Conservation (phyloP, 2,888 invertebrate genomes). For the Acronicta leporina region DNA sequence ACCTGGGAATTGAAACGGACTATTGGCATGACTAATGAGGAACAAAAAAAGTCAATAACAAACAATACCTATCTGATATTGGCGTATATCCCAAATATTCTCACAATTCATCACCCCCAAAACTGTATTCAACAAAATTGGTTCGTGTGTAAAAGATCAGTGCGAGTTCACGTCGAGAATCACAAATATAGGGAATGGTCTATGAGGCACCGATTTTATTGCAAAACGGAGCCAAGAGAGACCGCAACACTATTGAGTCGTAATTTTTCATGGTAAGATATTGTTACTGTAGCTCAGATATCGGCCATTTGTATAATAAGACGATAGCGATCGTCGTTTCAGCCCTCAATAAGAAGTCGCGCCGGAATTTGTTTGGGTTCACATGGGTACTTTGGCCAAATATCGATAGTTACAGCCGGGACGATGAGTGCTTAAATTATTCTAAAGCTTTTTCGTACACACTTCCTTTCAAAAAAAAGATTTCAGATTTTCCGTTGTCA, state of each 20-base stretch:
- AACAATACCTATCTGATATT: conserved; percentile 48
- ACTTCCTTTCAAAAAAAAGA: conserved; percentile 43
- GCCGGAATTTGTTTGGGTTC: conserved; percentile 70
- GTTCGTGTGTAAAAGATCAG: conserved; percentile 68
- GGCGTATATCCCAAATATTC: conserved; percentile 48
- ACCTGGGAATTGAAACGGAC: too few species aligned
- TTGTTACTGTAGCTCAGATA: conserved; percentile 79
- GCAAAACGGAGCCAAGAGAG: conserved; percentile 73
- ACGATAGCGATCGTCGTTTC: conserved; percentile 79
- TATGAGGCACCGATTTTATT: conserved; percentile 76
- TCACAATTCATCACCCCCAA: conserved; percentile 56
- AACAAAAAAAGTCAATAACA: conserved; percentile 18
- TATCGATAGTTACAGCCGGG: conserved; percentile 47
- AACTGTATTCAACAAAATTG: conserved; percentile 64
- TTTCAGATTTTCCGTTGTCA: conserved; percentile 29
- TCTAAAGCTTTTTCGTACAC: conserved; percentile 53
- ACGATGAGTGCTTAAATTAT: conserved; percentile 56
- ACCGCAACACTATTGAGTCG: conserved; percentile 73
- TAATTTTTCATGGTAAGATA: conserved; percentile 82
- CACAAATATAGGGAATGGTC: conserved; percentile 69
- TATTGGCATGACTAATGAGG: too few species aligned
- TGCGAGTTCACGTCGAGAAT: conserved; percentile 62
- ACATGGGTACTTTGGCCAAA: conserved; percentile 60
- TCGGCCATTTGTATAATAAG: conserved; percentile 85
- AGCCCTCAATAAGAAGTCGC: conserved; percentile 70